phyloP scores from a whole-genome alignment of 2,113 vertebrate species.

The Python bivittatus region DNA sequence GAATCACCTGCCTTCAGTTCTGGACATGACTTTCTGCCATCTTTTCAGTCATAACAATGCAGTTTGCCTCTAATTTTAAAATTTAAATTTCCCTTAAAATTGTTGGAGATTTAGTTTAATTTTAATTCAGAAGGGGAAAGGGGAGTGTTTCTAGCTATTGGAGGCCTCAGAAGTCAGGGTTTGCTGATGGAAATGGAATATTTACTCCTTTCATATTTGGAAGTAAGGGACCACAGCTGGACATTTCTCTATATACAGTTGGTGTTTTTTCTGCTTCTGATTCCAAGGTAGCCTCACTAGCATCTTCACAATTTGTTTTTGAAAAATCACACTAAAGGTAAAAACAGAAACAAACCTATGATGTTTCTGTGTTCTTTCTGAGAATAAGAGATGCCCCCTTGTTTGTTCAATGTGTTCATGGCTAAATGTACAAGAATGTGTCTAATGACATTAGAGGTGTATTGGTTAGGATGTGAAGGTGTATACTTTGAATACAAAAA shows the following conservation, averaged over 20 bases:
- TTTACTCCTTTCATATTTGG: neutral
- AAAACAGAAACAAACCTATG: neutral
- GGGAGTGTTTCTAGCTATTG: neutral
- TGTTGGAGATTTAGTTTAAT: too few species aligned
- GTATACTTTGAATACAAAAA: neutral
- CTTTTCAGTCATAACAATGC: neutral
- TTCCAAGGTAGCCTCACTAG: slow-evolving; percentile 6
- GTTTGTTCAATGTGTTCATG: neutral
- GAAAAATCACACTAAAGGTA: neutral
- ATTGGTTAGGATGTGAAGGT: neutral
- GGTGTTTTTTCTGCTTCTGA: neutral
- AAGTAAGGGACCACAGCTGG: neutral
- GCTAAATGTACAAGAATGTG: neutral
- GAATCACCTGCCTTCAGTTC: neutral
- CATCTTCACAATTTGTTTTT: neutral
- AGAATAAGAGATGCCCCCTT: neutral
- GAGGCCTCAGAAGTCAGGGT: neutral
- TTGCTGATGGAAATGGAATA: neutral
- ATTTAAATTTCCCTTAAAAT: too few species aligned
- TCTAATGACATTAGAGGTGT: neutral
- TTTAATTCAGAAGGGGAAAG: neutral
- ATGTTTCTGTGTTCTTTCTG: slow-evolving; percentile 1
- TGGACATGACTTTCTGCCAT: neutral
- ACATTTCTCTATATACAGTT: neutral
- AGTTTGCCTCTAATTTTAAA: too few species aligned